Base-by-base conservation (phyloP, 2,113 vertebrate genomes). In the Phoxinus phoxinus region DNA sequence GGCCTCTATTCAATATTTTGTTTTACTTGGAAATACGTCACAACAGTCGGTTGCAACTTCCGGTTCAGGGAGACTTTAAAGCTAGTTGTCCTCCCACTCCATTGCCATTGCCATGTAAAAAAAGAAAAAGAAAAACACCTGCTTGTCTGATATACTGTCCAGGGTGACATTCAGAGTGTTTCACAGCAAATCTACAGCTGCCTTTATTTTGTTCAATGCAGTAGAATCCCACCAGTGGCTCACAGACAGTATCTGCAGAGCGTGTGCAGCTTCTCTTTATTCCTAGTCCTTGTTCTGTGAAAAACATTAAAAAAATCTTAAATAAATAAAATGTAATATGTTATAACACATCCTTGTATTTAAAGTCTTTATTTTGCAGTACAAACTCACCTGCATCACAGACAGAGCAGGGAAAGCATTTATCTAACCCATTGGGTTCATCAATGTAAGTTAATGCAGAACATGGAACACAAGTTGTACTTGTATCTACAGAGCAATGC, bases 81-180 rank as follows among this genome's bases (percentile, higher is more conserved):
- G 13, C 21, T 72, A 48, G 6, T 13, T 25, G 1, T 25, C 23
- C 2, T 75, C 25, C 12, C 4, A 25, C 12, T 74, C 2, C 9
- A 9, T 75, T 4, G 6, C 23, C 1, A 48, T 75, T 75, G 44
- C 17, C 32, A 19, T 6, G 17, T 30, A 65, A 27, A 69, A 71
- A 23, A 15, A 6, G 23, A 17, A 77, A 51, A 79, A 15, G 2
- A 32, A 17, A 77, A 51, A 79, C 56, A 85, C 90, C 90, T 78
- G 79, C 32, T 19, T 79, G 72, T 6, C 46, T 87, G 51, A 89
- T 84, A 61, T 88, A 89, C 41, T 86, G 85, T 48, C 88, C 81
- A 53, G 86, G 75, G 25, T 19, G 48, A 72, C 90, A 91, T 65
- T 25, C 72, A 25, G 69, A 81, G 75, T 89, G 85, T 85, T 76